These are phyloP conservation scores for Thymelicus sylvestris DNA, from an alignment of 2,888 invertebrate genomes.

Conservation along the genomic window DNA sequence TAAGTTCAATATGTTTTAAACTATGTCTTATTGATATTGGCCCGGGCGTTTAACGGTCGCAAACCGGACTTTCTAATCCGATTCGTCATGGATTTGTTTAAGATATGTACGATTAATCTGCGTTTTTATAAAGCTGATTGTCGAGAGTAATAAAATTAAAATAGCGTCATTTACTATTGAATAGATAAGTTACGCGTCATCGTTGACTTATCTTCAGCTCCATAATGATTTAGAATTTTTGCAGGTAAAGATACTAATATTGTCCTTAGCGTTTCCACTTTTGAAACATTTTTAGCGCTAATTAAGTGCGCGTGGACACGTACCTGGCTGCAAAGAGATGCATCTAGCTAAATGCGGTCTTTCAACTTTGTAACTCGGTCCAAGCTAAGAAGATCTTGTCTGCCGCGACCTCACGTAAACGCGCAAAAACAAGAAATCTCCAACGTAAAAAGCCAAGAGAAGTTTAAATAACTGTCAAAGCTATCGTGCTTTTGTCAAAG, in stretches of 20 bases:
- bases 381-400: slow-evolving; percentile 48
- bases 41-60: slow-evolving; percentile 62
- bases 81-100: slow-evolving; percentile 61
- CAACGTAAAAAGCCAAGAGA: slow-evolving; percentile 56
- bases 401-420: slow-evolving; percentile 53
- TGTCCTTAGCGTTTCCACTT: slow-evolving; percentile 47
- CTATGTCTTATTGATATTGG: slow-evolving; percentile 56
- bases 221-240: neutral
- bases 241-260: slow-evolving; percentile 15
- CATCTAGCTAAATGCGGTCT: slow-evolving; percentile 38
- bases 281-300: slow-evolving; percentile 39
- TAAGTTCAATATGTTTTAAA: slow-evolving; percentile 63
- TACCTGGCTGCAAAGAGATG: slow-evolving; percentile 43
- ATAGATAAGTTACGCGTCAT: slow-evolving; percentile 41
- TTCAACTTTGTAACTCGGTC: slow-evolving; percentile 18
- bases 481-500: slow-evolving; percentile 63
- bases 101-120: slow-evolving; percentile 22
- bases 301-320: slow-evolving; percentile 38
- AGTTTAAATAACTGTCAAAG: slow-evolving; percentile 73
- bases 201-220: neutral
- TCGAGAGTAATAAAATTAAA: slow-evolving; percentile 65
- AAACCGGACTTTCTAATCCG: slow-evolving; percentile 74
- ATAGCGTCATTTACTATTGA: slow-evolving; percentile 53
- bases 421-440: slow-evolving; percentile 53
- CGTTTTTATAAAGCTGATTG: slow-evolving; percentile 64